Evolutionary conservation across 2,888 invertebrate species (phyloP), one percentile per base, ranked within the genome.

Genomic region (Cheiracanthium punctorium): DNA sequence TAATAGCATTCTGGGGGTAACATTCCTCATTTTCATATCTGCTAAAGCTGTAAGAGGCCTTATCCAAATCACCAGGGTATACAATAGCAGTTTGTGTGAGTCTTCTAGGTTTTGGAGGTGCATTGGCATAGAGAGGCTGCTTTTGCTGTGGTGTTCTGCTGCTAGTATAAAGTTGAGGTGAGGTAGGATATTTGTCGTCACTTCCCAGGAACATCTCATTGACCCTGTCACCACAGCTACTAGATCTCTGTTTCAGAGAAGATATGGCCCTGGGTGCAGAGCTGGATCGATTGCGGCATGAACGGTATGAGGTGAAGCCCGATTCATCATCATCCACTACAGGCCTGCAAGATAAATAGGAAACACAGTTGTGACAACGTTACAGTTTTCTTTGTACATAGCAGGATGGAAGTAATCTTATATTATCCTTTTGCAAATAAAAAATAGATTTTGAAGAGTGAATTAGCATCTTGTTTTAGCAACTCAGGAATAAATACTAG

Each of bases 91-190:
- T 82, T 10, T 86, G 84, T 10, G 82, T 75, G 43, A 96, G 94
- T 77, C 96, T 93, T 90, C 96, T 93, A 0, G 97, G 96, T 91
- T 97, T 97, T 0, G 97, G 96, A 14, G 96, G 96, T 1, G 97
- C 96, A 92, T 97, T 97, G 0, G 96, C 96, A 91, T 97, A 97
- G 0, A 96, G 93, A 0, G 96, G 96, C 90, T 95, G 95, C 5
- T 93, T 93, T 82, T 80, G 85, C 4, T 74, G 75, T 20, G 24
- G 67, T 4, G 20, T 43, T 33, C 43, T 70, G 14, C 29, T 41
- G 71, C 71, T 65, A 58, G 69, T 74, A 48, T 82, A 82, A 12
- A 32, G 28, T 12, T 81, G 65, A 10, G 77, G 75, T 14, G 71
- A 29, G 20, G 67, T 30, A 37, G 89, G 89, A 74, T 89, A 89